Base-by-base conservation (phyloP, 2,888 invertebrate genomes). In the Acleris holmiana region DNA sequence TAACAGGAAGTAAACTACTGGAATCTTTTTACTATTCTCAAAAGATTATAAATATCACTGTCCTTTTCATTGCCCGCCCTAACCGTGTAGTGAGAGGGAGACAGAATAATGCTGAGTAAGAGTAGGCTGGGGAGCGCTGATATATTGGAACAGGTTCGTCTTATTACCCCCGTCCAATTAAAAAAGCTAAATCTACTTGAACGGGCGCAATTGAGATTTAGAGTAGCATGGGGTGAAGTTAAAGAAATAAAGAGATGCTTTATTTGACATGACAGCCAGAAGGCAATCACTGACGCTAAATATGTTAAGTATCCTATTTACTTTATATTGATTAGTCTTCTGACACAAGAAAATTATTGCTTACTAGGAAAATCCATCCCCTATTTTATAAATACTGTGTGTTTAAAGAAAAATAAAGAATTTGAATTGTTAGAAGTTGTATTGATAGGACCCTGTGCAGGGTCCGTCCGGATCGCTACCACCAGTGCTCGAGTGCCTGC, bases 121-220 rank as follows among this genome's bases (percentile, higher is more conserved):
- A 41, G 54, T 51, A 44, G 19, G 35, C 10, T 47, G n/a, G 60
- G 25, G 53, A n/a, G 18, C 35, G 35, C 57, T 48, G 57, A 49
- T 62, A 44, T 55, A 49, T 49, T 44, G 25, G 13, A 7, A 35
- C 60, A 29, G 51, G 19, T 55, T 18, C 44, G 29, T 60, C 57
- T 57, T 63, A 63, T 58, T 64, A 40, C 57, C 56, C 50, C 23
- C 25, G 35, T 53, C 35, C 25, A 46, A 64, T 58, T 53, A 58
- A 53, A n/a, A 58, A 58, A 51, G 51, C 56, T 50, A 50, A 53
- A 41, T 53, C 25, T 47, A 58, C 46, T 47, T 57, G 29, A 57
- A 57, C 29, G 19, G 47, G 29, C n/a, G 13, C n/a, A 54, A 54
- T 55, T 55, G 41, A 44, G 54, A 44, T 55, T 44, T n/a, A n/a